Evolutionary conservation across 1,140 invertebrate species (phyloP).

Genomic region (Cryptotermes secundus): DNA sequence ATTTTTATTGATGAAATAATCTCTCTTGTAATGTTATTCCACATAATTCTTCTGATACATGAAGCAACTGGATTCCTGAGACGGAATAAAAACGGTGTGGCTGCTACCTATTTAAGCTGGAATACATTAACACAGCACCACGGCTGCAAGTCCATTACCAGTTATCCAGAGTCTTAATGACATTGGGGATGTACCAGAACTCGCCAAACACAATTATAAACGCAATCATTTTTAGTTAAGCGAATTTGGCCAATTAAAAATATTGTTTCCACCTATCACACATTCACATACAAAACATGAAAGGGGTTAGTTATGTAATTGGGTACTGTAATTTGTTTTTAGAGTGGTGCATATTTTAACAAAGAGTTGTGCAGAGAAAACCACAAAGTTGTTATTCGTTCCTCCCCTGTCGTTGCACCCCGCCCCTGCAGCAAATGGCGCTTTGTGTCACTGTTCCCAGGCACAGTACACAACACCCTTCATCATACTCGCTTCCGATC

Average conservation of each 20-base stretch:
- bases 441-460: background rate
- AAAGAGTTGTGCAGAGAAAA: background rate
- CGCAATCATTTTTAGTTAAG: background rate
- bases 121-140: no score
- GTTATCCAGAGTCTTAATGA: no score
- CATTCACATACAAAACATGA: background rate
- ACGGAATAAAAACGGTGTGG: no score
- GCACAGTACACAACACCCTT: background rate
- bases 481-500: constrained; percentile 5
- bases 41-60: no score
- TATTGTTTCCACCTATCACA: constrained; percentile 16
- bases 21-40: no score
- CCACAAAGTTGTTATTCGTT: background rate
- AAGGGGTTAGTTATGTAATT: constrained; percentile 20
- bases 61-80: no score
- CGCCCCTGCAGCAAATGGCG: background rate
- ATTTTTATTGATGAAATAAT: no score
- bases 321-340: constrained; percentile 3
- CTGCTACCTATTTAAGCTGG: no score
- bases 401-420: background rate
- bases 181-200: background rate
- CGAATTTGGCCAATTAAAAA: background rate
- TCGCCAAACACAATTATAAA: background rate
- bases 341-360: background rate
- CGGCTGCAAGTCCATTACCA: no score